Evolutionary conservation across 2,113 vertebrate genomes (phyloP).

Genomic region (Chroicocephalus ridibundus): DNA sequence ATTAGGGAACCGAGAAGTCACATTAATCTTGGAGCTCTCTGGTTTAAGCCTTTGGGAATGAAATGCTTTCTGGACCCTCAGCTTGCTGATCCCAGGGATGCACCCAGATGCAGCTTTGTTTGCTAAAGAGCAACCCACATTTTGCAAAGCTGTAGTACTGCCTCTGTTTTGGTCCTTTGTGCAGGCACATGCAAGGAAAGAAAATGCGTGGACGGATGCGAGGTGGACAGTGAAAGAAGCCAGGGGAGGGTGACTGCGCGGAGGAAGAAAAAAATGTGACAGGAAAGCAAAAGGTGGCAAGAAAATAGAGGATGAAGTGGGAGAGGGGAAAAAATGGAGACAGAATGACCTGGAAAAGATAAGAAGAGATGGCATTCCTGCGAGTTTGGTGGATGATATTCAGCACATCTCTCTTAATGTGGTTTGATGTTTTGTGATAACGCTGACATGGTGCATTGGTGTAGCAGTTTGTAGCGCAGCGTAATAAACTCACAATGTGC

Average conservation of each 20-base stretch:
- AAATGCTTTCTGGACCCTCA: not conserved
- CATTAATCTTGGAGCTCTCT: not conserved
- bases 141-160: not conserved
- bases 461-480: not conserved
- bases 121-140: not conserved
- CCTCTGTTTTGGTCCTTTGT: not conserved
- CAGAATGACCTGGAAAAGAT: not conserved
- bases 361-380: not conserved
- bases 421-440: not conserved
- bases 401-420: not conserved
- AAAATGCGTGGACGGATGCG: not conserved
- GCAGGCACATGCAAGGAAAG: not conserved
- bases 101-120: not conserved
- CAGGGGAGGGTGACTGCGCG: not conserved
- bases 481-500: not conserved
- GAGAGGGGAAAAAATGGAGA: not conserved
- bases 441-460: not conserved
- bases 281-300: not conserved
- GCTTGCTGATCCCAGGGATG: not conserved
- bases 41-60: not conserved
- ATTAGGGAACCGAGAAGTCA: not conserved
- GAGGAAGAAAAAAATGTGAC: not conserved
- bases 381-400: not conserved
- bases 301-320: not conserved
- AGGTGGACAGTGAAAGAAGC: not conserved